Evolutionary conservation across 1,140 invertebrate genomes (phyloP).

Genomic region (Heliconius nattereri): DNA sequence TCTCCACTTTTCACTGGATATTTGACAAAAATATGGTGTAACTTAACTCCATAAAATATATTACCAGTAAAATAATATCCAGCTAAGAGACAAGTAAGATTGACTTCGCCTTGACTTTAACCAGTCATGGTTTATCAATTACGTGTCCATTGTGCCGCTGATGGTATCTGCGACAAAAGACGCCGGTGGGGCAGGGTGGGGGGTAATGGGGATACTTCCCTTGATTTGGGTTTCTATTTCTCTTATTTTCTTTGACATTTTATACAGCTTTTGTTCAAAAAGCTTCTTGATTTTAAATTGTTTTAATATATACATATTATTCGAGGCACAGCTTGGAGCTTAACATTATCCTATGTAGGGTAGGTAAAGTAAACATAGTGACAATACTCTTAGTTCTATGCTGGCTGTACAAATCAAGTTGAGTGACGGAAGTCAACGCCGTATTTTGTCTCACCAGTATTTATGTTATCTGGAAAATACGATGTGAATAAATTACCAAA

Average conservation of each 20-base stretch:
- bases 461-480: no score
- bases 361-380: no score
- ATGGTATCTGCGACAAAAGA: slow-evolving; percentile 45
- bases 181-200: slow-evolving; percentile 17
- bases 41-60: not conserved
- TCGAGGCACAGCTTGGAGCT: no score
- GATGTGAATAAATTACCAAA: no score
- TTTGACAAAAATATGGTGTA: not conserved
- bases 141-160: slow-evolving; percentile 51
- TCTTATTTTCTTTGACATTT: slow-evolving; percentile 4
- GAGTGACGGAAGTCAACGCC: no score
- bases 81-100: slow-evolving; percentile 35
- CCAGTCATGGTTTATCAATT: slow-evolving; percentile 69
- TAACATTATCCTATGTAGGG: no score
- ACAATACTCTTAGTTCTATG: no score
- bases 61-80: slow-evolving; percentile 18
- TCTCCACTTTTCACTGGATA: not conserved
- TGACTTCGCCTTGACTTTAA: slow-evolving; percentile 60
- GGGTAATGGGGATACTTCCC: not conserved
- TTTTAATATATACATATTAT: no score
- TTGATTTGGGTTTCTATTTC: slow-evolving; percentile 14
- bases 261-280: not conserved
- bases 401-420: no score
- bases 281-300: not conserved
- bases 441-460: no score